These are phyloP conservation scores for Chlamydotis undulata DNA, from an alignment of 2,113 vertebrate species.

Conservation along the genomic window DNA sequence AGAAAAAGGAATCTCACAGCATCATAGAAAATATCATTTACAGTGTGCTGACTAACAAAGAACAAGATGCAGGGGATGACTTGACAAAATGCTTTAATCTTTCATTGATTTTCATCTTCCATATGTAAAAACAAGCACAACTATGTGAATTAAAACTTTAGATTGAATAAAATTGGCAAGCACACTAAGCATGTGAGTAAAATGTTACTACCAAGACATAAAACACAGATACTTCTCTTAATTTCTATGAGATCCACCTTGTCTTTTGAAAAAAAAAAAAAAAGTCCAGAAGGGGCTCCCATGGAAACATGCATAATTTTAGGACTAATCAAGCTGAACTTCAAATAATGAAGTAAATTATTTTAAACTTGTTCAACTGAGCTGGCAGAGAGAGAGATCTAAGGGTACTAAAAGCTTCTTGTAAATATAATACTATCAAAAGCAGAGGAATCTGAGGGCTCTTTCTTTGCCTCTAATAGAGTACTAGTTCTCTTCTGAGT, in stretches of 20 bases:
- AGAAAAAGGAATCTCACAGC: background rate
- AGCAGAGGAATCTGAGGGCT: background rate
- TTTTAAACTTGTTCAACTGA: background rate
- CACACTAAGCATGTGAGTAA: background rate
- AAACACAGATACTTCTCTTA: background rate
- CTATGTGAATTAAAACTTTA: background rate
- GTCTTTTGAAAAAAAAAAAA: background rate
- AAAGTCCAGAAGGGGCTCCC: background rate
- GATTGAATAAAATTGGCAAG: background rate
- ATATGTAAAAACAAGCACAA: background rate
- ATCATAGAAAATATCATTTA: background rate
- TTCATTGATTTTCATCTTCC: background rate
- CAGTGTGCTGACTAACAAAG: background rate
- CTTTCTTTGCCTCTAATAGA: background rate
- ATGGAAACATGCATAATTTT: background rate
- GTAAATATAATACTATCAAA: background rate
- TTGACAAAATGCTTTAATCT: background rate
- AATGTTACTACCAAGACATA: background rate
- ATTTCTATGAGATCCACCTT: background rate
- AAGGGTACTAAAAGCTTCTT: background rate
- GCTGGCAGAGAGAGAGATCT: background rate
- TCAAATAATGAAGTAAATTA: background rate
- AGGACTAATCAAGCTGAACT: background rate
- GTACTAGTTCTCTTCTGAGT: background rate
- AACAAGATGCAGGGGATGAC: background rate